A percentile compares a stretch with the other conserved stretches of the same genome.
These are phyloP conservation scores for Alexandromys fortis DNA, from an alignment of 2,113 vertebrate species.

Conservation along the genomic window DNA sequence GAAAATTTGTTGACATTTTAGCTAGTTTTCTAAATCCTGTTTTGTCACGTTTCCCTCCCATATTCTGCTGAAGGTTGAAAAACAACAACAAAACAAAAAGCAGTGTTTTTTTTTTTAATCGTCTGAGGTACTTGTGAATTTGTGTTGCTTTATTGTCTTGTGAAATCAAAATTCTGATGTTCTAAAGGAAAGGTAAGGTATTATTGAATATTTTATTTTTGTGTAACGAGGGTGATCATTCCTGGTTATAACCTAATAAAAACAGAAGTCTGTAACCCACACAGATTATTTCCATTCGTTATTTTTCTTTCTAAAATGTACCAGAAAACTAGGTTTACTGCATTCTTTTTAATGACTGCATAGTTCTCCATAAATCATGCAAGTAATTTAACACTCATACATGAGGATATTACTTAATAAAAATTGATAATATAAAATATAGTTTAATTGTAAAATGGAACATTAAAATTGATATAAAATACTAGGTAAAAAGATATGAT, in stretches of 20 bases:
- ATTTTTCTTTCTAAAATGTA: neutral
- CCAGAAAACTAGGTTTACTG: neutral
- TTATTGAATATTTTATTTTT: neutral
- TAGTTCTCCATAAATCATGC: constrained; percentile 13
- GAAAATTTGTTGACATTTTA: neutral
- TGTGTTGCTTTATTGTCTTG: neutral
- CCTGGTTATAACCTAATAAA: neutral
- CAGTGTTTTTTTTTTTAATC: neutral
- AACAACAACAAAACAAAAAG: neutral
- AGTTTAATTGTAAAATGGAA: neutral
- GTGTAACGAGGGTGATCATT: neutral
- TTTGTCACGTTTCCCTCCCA: neutral
- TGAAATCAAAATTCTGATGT: neutral
- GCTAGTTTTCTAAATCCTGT: neutral
- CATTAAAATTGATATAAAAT: neutral
- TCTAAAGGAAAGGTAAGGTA: neutral
- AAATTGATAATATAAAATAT: neutral
- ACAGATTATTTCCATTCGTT: neutral
- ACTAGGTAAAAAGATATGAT: neutral
- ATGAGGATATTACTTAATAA: neutral
- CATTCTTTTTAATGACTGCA: constrained; percentile 34
- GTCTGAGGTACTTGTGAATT: neutral
- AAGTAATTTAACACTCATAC: constrained; percentile 13
- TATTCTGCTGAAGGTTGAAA: neutral
- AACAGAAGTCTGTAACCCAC: neutral